A percentile compares a stretch with the other conserved stretches of the same genome.
Conservation (phyloP, 2,888 invertebrate genomes). For the Phrixothrix hirtus region DNA sequence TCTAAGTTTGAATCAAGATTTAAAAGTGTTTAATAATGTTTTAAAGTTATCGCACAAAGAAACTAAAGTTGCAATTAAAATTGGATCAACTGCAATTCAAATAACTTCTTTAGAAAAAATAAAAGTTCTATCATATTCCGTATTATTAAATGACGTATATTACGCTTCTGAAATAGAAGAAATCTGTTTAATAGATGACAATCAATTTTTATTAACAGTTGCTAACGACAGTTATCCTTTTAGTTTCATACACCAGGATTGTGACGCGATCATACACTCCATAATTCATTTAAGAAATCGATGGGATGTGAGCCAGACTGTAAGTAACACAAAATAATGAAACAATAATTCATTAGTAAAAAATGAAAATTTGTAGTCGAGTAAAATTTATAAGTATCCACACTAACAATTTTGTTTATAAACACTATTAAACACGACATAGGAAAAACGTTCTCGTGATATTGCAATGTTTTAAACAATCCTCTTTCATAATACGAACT, state of each 20-base stretch:
- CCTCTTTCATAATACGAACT: no score
- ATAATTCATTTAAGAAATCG: slow-evolving; percentile 96
- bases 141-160: slow-evolving; percentile 94
- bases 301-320: slow-evolving; percentile 96
- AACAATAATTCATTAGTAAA: no score
- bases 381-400: no score
- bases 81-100: slow-evolving; percentile 95
- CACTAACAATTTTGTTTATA: no score
- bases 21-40: slow-evolving; percentile 94
- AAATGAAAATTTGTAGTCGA: no score
- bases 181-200: slow-evolving; percentile 94
- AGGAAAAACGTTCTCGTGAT: no score
- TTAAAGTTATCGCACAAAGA: slow-evolving; percentile 95
- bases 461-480: no score
- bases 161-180: slow-evolving; percentile 98
- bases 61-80: slow-evolving; percentile 96
- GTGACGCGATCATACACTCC: slow-evolving; percentile 96
- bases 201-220: slow-evolving; percentile 95
- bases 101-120: slow-evolving; percentile 96
- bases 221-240: slow-evolving; percentile 94
- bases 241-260: slow-evolving; percentile 97
- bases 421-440: no score
- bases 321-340: no score
- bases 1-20: slow-evolving; percentile 89
- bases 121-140: slow-evolving; percentile 90